Conservation (phyloP, 35 echinoderm and acorn worm species). For the Apostichopus californicus region DNA sequence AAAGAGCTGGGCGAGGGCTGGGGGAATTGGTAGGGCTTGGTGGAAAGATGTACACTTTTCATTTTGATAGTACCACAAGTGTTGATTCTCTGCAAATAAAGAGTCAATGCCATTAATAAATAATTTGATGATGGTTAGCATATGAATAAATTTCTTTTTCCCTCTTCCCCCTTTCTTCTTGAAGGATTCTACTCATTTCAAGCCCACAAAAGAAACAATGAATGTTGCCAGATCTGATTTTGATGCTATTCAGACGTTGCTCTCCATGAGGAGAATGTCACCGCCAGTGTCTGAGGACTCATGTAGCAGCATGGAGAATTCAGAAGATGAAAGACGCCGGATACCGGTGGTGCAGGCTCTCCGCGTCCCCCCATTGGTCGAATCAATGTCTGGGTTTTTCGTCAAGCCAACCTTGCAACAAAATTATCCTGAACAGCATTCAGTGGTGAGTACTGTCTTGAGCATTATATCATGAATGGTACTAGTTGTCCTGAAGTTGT, state of each 20-base stretch:
- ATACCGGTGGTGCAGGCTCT: neutral
- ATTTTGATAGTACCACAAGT: no score
- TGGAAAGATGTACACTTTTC: no score
- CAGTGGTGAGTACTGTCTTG: neutral
- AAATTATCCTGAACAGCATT: neutral
- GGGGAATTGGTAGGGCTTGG: no score
- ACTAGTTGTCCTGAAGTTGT: no score
- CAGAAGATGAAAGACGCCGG: neutral
- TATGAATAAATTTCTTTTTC: no score
- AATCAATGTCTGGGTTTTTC: neutral
- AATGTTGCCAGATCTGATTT: conserved; percentile 61
- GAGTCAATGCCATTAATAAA: no score
- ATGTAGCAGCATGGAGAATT: neutral
- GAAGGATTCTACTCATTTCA: neutral
- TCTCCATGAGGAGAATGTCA: conserved; percentile 70
- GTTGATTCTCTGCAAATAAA: no score
- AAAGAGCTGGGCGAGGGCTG: no score
- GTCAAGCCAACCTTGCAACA: neutral
- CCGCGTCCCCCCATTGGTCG: neutral
- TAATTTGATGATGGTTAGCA: no score
- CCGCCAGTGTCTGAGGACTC: conserved; percentile 31
- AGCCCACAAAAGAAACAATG: neutral
- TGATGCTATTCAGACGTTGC: conserved; percentile 81
- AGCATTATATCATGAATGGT: no score
- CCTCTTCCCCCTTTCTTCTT: neutral